These are phyloP conservation scores for Platycercus adscitus DNA, from an alignment of 2,113 vertebrate species.

Conservation along the genomic window DNA sequence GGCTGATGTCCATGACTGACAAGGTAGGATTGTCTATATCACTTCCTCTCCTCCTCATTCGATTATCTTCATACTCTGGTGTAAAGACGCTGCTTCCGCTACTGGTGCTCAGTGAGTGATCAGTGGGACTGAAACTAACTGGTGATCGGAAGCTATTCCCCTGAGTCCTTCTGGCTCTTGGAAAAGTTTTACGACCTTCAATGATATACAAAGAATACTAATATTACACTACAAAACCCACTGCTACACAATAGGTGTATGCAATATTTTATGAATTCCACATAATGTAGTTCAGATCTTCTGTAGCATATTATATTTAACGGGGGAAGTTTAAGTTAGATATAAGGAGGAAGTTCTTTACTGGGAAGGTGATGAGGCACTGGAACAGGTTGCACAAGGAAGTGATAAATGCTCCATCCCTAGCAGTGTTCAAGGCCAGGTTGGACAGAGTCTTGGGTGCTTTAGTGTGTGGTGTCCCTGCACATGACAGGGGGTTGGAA, in stretches of 20 bases:
- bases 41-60: slow-evolving; percentile 87
- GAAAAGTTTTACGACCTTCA: slow-evolving; percentile 96
- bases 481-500: background rate
- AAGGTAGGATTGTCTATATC: slow-evolving; percentile 94
- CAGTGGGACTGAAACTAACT: slow-evolving; percentile 94
- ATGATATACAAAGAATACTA: background rate
- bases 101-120: slow-evolving; percentile 94
- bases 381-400: background rate
- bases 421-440: background rate
- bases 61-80: slow-evolving; percentile 89
- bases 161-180: slow-evolving; percentile 92
- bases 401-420: background rate
- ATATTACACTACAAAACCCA: background rate
- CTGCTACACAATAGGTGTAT: background rate
- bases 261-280: background rate
- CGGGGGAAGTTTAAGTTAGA: background rate
- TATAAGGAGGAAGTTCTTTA: background rate
- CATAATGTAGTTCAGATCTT: background rate
- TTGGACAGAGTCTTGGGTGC: background rate
- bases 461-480: background rate
- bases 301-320: accelerated
- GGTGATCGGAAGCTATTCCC: slow-evolving; percentile 92
- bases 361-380: background rate
- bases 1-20: slow-evolving; percentile 98
- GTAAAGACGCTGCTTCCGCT: slow-evolving; percentile 96